Evolutionary conservation across 1,140 invertebrate genomes (phyloP).

Genomic region (Pseudomyrmex concolor): DNA sequence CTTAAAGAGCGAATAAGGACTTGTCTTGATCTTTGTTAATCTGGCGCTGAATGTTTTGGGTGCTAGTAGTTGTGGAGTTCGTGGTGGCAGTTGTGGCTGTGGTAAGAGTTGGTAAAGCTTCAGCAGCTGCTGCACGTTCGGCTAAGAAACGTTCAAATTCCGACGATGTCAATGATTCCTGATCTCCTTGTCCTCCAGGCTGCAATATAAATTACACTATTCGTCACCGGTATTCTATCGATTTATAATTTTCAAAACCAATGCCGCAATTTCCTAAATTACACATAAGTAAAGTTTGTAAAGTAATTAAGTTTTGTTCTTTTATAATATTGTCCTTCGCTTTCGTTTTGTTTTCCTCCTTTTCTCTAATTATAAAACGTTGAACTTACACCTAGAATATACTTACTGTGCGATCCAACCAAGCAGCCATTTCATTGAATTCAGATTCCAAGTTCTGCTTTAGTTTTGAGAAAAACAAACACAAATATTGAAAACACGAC

Average conservation of each 20-base stretch:
- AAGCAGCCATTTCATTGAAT: constrained; percentile 97
- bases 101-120: constrained; percentile 86
- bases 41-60: constrained; percentile 78
- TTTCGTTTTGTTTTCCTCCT: neutral
- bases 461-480: constrained; percentile 76
- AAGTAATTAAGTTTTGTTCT: no score
- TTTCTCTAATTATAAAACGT: neutral
- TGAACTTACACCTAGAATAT: constrained; percentile 1
- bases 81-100: constrained; percentile 71
- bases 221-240: constrained; percentile 8
- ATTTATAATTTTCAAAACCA: neutral
- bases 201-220: constrained; percentile 64
- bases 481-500: constrained; percentile 75
- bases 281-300: no score
- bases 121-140: constrained; percentile 94
- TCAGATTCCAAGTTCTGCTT: constrained; percentile 92
- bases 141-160: constrained; percentile 97
- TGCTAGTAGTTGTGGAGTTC: constrained; percentile 73
- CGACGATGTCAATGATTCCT: constrained; percentile 90
- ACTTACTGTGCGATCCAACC: constrained; percentile 91
- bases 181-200: constrained; percentile 79
- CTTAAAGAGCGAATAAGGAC: constrained; percentile 84
- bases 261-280: constrained; percentile 6
- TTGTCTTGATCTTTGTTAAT: constrained; percentile 84
- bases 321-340: no score